Evolutionary conservation across 2,797 vertebrate species (phyloP), one percentile per base, ranked within the genome.

Genomic region (Pipistrellus kuhlii): DNA sequence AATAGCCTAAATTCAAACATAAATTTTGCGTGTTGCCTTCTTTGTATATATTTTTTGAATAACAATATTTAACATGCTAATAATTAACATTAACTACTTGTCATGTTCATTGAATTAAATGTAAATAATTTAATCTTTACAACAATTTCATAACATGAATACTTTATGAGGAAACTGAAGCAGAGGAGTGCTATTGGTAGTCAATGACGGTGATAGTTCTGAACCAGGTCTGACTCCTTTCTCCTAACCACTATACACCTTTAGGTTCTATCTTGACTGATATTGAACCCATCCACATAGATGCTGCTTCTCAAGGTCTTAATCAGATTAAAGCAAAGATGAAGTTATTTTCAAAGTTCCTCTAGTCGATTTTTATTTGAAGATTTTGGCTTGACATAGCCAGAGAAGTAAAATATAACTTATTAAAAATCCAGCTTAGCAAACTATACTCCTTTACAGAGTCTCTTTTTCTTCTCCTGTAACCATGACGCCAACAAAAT

Each of bases 1-100:
- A 90, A 76, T 7, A 92, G 25, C 44, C 51, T n/a, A 62, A 48
- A 91, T 93, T 91, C 71, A 82, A 94, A 86, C 23, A 59, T 71
- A 86, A 75, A 89, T 75, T 53, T 71, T 21, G 12, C 30, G 5
- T 57, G 55, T 87, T 57, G 62, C 11, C 35, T 83, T 9, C 7
- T 44, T 64, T 72, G 20, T 23, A 27, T 48, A 27, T 35, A 4
- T 85, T 84, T 73, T 91, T 76, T 23, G 59, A 85, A 62, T 75
- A 85, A 62, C 4, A 85, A 64, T 84, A 88, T 82, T 85, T 44
- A 89, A 68, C 6, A 59, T 38, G 15, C 6, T 44, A 48, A 48
- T 12, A 75, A 48, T 46, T 55, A 57, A 68, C 25, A 90, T 81
- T 77, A 78, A 44, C 1, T 75, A 30, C 1, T 59, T 88, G 6